Percentiles rank a stretch among this genome's conserved stretches.
Conservation (phyloP, 2,113 vertebrate species). For the Zeus faber region DNA sequence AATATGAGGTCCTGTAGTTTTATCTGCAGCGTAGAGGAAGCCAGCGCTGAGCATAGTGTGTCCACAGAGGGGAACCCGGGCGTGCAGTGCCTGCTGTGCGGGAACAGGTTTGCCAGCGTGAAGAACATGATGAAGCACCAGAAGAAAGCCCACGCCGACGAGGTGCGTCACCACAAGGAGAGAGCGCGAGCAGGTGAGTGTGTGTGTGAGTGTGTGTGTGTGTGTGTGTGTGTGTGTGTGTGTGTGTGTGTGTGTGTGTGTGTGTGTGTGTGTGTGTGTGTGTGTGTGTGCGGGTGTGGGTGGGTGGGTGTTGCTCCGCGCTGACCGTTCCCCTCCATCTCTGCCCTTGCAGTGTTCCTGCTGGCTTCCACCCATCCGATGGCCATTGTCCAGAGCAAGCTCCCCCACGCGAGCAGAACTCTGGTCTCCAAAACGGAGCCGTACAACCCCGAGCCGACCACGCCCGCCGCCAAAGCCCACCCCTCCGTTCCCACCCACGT, state of each 20-base stretch:
- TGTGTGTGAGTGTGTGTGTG: neutral
- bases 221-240: conserved; percentile 1
- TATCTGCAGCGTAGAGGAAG: too few species aligned
- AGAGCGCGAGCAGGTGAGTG: conserved; percentile 74
- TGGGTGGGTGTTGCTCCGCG: neutral
- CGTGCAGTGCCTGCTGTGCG: conserved; percentile 94
- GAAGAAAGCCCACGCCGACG: conserved; percentile 87
- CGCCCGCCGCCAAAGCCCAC: conserved; percentile 43
- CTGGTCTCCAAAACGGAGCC: conserved; percentile 51
- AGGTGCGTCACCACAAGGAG: conserved; percentile 85
- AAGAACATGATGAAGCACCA: conserved; percentile 98
- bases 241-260: conserved; percentile 28
- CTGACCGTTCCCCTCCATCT: neutral
- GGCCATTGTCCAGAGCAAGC: conserved; percentile 70
- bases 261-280: conserved; percentile 3
- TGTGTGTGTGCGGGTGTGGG: neutral
- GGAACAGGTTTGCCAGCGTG: conserved; percentile 91
- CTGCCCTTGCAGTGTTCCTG: conserved; percentile 44
- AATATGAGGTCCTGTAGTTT: too few species aligned
- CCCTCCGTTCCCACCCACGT: neutral
- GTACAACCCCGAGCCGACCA: conserved; percentile 38
- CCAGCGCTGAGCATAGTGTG: too few species aligned
- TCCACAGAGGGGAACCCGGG: conserved; percentile 84
- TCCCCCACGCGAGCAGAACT: conserved; percentile 66
- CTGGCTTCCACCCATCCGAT: conserved; percentile 62